Base-by-base conservation (phyloP, 1,140 invertebrate species). In the Pollicipes pollicipes region DNA sequence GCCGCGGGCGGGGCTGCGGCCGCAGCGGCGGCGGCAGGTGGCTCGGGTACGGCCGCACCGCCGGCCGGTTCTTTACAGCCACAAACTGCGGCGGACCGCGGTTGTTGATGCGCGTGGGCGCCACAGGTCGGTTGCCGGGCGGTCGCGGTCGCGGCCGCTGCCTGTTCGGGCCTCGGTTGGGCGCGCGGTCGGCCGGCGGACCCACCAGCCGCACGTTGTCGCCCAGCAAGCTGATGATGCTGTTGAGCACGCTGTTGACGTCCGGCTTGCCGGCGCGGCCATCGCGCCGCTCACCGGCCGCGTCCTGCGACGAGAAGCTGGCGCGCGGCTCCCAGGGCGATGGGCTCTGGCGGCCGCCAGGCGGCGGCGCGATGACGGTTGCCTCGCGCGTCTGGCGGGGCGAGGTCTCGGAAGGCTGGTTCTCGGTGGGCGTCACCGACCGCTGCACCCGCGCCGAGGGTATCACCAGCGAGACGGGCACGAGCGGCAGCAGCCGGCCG, bases 171-270 rank as follows among this genome's bases (percentile, higher is more conserved):
- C 45, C 45, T 2, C 69, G 28, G 70, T 58, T 58, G 68, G 72
- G 68, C 69, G 71, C n/a, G 70, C 72, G 64, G 68, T 70, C 58
- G 67, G 72, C 72, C 31, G 74, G 45, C 75, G 71, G 73, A 17
- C 73, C 75, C 17, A 75, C 73, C 32, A 78, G 70, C 30, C 91
- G 90, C 0, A 91, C 90, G 75, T 93, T 93, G 0, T 90, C 91
- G 75, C 93, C 92, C 0, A 94, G 79, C 1, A 94, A 78, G 78
- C 93, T 92, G 0, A 94, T 90, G 58, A 95, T 90, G 21, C 90
- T 91, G 10, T 90, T 91, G 68, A 95, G 90, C 26, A 94, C 92
- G 76, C 93, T 91, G 78, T 93, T 89, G 70, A 93, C 91, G 78
- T 93, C 90, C 28, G 88, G 88, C 78, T 86, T 87, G 6, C 45